A percentile compares a stretch with the other conserved stretches of the same genome.
These are phyloP conservation scores for Esox niger DNA, from an alignment of 2,113 vertebrate species.

Conservation along the genomic window DNA sequence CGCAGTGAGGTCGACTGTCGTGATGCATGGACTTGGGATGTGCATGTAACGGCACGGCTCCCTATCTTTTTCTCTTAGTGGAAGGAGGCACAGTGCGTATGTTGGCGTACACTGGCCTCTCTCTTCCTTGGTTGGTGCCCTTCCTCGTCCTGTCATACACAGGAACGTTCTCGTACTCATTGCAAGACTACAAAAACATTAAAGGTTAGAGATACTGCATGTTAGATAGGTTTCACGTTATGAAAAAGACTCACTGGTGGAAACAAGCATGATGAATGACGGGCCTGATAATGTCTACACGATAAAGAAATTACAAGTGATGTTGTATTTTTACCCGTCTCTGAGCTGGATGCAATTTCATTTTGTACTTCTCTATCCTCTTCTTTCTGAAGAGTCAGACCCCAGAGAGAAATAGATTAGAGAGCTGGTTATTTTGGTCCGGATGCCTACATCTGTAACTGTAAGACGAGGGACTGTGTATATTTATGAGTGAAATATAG, in stretches of 20 bases:
- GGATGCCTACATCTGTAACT: background rate
- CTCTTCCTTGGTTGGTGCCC: conserved; percentile 39
- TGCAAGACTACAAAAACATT: conserved; percentile 48
- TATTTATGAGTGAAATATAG: conserved; percentile 1
- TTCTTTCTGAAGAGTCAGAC: conserved; percentile 54
- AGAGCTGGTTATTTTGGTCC: conserved; percentile 4
- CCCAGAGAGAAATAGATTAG: background rate
- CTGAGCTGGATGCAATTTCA: conserved; percentile 62
- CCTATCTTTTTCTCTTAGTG: conserved; percentile 29
- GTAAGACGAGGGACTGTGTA: background rate
- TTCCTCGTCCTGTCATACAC: conserved; percentile 49
- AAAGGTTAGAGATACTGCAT: conserved; percentile 16
- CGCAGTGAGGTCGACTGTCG: background rate
- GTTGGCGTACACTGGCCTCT: conserved; percentile 67
- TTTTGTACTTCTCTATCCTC: conserved; percentile 59
- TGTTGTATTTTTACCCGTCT: conserved; percentile 60
- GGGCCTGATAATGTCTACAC: background rate
- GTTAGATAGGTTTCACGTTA: background rate
- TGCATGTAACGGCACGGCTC: background rate
- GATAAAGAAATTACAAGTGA: background rate
- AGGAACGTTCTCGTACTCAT: conserved; percentile 59
- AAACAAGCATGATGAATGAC: too few species aligned
- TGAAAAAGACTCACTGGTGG: background rate
- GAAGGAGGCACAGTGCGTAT: conserved; percentile 29
- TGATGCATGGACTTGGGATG: background rate